These are phyloP conservation scores for Aldabrachelys gigantea DNA, from an alignment of 2,113 vertebrate genomes.

Conservation along the genomic window DNA sequence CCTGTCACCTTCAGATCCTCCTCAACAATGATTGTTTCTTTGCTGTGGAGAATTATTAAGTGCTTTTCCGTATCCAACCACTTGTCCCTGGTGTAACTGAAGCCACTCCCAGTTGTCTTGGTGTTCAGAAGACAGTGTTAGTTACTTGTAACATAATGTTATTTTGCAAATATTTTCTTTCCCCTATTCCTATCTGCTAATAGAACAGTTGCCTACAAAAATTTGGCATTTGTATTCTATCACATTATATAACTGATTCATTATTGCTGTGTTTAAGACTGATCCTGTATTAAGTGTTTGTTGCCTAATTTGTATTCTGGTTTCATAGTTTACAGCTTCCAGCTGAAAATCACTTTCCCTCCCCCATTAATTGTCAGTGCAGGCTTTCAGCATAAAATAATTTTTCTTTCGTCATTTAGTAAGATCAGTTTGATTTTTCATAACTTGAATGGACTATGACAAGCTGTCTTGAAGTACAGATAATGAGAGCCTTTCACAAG, in stretches of 20 bases:
- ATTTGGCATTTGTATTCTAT: not conserved
- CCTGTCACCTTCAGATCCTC: no score
- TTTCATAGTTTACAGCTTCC: not conserved
- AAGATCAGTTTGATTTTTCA: not conserved
- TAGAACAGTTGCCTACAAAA: not conserved
- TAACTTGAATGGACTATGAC: no score
- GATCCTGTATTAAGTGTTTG: no score
- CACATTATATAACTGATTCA: not conserved
- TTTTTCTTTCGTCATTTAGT: not conserved
- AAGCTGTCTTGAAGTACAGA: no score
- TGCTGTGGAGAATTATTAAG: not conserved
- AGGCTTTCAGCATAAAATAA: not conserved
- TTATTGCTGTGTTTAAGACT: no score
- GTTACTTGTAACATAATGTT: not conserved
- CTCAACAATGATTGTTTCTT: no score
- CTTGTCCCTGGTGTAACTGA: not conserved
- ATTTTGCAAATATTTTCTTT: not conserved
- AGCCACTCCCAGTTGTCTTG: not conserved
- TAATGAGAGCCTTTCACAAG: not conserved
- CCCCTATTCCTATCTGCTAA: not conserved
- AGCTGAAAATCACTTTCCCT: not conserved
- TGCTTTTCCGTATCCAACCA: no score
- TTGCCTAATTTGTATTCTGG: not conserved
- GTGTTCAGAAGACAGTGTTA: not conserved
- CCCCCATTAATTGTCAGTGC: not conserved